Conservation (phyloP, 2,888 invertebrate genomes). For the Drosophila testacea region DNA sequence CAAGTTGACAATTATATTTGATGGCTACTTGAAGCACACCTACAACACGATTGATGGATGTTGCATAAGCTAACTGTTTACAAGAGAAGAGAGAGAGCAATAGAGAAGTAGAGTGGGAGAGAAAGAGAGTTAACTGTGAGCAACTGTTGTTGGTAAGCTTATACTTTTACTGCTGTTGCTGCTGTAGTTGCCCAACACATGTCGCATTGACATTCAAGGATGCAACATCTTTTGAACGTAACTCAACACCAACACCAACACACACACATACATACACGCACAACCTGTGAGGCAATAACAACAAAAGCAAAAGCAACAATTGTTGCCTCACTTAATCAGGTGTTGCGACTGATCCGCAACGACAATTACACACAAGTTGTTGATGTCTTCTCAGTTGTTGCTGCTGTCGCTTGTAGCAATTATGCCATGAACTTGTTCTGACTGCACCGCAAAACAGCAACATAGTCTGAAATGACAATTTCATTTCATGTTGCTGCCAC, state of each 20-base stretch:
- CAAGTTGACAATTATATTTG: conserved; percentile 46
- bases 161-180: conserved; percentile 74
- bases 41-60: conserved; percentile 45
- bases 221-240: conserved; percentile 62
- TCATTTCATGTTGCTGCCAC: conserved; percentile 63
- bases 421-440: conserved; percentile 78
- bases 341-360: conserved; percentile 83
- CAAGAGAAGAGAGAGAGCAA: not conserved
- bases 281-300: conserved; percentile 52
- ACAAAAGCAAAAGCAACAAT: conserved; percentile 33
- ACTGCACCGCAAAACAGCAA: conserved; percentile 62
- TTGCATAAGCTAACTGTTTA: conserved; percentile 47
- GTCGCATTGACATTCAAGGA: conserved; percentile 75
- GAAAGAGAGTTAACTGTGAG: conserved; percentile 2
- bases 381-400: conserved; percentile 40
- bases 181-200: conserved; percentile 64
- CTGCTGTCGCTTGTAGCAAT: conserved; percentile 65
- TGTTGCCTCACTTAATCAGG: conserved; percentile 83
- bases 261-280: conserved; percentile 2
- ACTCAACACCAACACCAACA: conserved; percentile 61
- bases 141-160: conserved; percentile 65
- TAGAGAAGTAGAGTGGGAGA: not conserved
- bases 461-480: conserved; percentile 80
- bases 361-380: conserved; percentile 81
- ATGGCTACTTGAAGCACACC: conserved; percentile 50